Percentiles rank a stretch among this genome's conserved stretches.
These are phyloP conservation scores for Achlya flavicornis DNA, from an alignment of 2,888 invertebrate species.

Conservation along the genomic window DNA sequence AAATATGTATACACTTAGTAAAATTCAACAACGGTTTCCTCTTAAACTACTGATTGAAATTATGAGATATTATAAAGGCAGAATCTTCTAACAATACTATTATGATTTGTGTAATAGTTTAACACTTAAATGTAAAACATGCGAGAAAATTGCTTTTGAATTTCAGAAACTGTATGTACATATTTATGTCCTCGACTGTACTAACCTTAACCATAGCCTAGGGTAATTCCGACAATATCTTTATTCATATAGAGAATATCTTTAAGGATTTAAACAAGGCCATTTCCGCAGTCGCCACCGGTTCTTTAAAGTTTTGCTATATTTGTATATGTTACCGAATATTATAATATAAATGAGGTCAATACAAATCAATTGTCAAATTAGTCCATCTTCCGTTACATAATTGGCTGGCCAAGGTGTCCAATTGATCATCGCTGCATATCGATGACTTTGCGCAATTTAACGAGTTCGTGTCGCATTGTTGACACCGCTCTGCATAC, in stretches of 20 bases:
- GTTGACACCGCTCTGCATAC: constrained; percentile 30
- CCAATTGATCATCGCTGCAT: constrained; percentile 65
- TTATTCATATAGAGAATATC: neutral
- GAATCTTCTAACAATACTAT: too few species aligned
- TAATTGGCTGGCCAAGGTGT: constrained; percentile 50
- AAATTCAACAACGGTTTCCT: too few species aligned
- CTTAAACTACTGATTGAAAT: too few species aligned
- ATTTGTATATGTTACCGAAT: neutral
- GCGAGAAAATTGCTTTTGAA: too few species aligned
- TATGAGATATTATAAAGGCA: too few species aligned
- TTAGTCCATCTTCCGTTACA: constrained; percentile 54
- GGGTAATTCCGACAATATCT: neutral
- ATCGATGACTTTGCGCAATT: constrained; percentile 67
- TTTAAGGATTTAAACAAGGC: constrained; percentile 2
- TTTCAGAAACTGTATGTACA: neutral
- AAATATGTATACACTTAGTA: too few species aligned
- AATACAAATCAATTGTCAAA: constrained; percentile 19
- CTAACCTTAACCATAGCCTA: neutral
- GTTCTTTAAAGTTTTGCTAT: too few species aligned
- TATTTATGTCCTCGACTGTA: neutral
- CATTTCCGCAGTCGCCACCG: constrained; percentile 7
- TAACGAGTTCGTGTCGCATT: constrained; percentile 34
- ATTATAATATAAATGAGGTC: constrained; percentile 10
- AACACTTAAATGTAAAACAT: too few species aligned
- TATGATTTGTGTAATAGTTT: too few species aligned